Percentiles rank a stretch among this genome's conserved stretches.
Evolutionary conservation across 2,113 vertebrate genomes (phyloP).

Genomic region (Chitala chitala): DNA sequence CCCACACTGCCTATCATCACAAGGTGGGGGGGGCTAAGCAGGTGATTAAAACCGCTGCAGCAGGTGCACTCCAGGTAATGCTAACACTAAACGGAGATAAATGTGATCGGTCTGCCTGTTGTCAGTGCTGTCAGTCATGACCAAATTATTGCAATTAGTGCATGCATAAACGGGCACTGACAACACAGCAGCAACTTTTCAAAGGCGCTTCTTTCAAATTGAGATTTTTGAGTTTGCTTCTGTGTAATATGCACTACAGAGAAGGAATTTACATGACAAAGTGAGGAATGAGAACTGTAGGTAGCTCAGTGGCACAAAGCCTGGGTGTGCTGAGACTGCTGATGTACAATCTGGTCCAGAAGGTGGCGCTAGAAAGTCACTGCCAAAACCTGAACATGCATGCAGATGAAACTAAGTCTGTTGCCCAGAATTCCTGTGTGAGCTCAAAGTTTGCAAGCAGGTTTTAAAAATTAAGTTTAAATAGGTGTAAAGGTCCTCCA

Average conservation of each 20-base stretch:
- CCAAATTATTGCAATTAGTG: too few relatives aligned
- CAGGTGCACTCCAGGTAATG: background rate
- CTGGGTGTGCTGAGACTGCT: background rate
- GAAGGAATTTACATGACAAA: background rate
- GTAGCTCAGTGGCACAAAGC: background rate
- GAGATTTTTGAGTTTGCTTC: background rate
- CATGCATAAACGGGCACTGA: background rate
- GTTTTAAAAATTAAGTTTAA: background rate
- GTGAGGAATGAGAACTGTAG: background rate
- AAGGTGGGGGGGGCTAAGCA: background rate
- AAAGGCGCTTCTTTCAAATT: background rate
- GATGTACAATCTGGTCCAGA: background rate
- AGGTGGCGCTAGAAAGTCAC: background rate
- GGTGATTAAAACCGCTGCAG: background rate
- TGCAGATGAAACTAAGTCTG: constrained; percentile 10
- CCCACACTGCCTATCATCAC: background rate
- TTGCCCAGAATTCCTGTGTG: background rate
- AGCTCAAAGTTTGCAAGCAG: background rate
- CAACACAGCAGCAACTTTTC: background rate
- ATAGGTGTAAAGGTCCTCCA: background rate
- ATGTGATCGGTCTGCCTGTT: background rate
- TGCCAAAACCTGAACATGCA: background rate
- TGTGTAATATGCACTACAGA: background rate
- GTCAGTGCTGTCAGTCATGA: background rate
- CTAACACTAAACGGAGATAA: background rate